Evolutionary conservation across 2,797 vertebrate genomes (phyloP).

Genomic region (Spinus pinus): DNA sequence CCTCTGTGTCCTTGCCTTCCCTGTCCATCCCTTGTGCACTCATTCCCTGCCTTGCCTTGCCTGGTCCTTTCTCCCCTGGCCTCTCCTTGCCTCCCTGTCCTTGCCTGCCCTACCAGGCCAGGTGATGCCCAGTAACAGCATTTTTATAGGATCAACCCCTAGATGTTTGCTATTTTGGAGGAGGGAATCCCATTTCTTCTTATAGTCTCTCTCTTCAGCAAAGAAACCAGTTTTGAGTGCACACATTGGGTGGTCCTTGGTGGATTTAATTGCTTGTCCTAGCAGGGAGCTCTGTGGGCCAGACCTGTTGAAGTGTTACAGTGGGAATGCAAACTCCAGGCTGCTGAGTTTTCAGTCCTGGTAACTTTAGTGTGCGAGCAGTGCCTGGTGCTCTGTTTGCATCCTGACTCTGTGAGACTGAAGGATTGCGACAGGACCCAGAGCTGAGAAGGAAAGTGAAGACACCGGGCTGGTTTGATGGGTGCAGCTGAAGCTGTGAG

Average conservation of each 20-base stretch:
- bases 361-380: background rate
- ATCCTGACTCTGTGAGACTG: background rate
- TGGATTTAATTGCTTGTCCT: background rate
- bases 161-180: background rate
- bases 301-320: background rate
- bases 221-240: background rate
- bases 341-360: background rate
- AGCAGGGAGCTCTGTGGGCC: rapidly evolving
- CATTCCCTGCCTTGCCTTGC: background rate
- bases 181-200: background rate
- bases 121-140: background rate
- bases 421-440: background rate
- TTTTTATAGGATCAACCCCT: background rate
- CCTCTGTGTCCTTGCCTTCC: too few relatives aligned
- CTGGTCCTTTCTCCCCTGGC: background rate
- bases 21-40: background rate
- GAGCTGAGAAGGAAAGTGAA: background rate
- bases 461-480: background rate
- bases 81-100: background rate
- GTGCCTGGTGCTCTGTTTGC: background rate
- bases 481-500: background rate
- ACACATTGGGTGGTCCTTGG: too few relatives aligned
- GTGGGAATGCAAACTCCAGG: background rate
- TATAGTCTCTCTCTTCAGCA: background rate
- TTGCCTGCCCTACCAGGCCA: background rate